Base-by-base conservation (phyloP, 2,888 invertebrate genomes). In the Octonoba sinensis region DNA sequence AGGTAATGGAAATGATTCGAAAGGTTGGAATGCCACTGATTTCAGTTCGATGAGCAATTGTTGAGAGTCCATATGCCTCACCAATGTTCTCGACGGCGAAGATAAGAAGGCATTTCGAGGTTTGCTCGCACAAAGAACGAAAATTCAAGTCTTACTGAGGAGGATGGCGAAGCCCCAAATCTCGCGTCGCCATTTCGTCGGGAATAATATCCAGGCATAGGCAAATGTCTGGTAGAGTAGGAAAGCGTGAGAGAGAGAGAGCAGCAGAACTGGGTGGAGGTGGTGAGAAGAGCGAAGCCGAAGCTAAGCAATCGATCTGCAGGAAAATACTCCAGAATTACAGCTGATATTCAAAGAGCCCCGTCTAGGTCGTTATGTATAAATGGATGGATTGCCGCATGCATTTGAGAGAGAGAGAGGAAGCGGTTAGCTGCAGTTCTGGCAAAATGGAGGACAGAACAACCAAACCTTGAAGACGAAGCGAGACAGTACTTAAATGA, bases 251-350 rank as follows among this genome's bases (percentile, higher is more conserved):
- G 27, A 27, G 27, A 27, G 27, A 2, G 27, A 27, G 27, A 27
- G 27, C n/a, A 27, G 27, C 2, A 6, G 2, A 27, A 27, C 27
- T 27, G 27, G 27, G 27, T 27, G 27, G 27, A 27, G 27, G 27
- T 27, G 27, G 27, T 27, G 27, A 27, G 27, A 27, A 27, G 62
- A 65, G 77, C 77, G 64, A 59, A 66, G 51, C 20, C 46, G 47
- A 72, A 79, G 67, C 76, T 54, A 70, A 77, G 79, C 79, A 79
- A 79, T 79, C 79, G 79, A 79, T 79, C 67, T 73, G 79, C 73
- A 78, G 65, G 73, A 79, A 79, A 79, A 79, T 79, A 73, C 79
- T 72, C 79, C 79, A 72, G 73, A 79, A 79, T 79, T 79, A 79
- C 79, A 79, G 79, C 66, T 79, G 73, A 79, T 79, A 79, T 79